Percentiles rank a stretch among this genome's conserved stretches.
phyloP scores from a whole-genome alignment of 2,888 invertebrate species.

The Synanthedon tipuliformis region DNA sequence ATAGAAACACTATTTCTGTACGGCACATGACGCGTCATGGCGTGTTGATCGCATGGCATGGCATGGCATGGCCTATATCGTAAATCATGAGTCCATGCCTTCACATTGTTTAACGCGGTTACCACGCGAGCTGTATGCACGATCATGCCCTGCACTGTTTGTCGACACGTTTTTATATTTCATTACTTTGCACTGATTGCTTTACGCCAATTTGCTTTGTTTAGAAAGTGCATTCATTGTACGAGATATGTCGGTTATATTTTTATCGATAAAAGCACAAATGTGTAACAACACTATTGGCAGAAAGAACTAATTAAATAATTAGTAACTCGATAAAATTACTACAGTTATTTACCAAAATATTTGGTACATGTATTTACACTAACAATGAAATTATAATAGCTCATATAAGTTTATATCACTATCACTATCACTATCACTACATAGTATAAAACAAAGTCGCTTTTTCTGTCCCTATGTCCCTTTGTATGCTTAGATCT shows the following conservation, averaged over 20 bases:
- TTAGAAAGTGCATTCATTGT: not conserved
- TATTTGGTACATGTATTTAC: no score
- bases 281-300: no score
- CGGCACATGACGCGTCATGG: not conserved
- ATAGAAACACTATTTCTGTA: conserved; percentile 1
- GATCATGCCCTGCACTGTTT: conserved; percentile 3
- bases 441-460: no score
- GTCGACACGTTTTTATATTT: conserved; percentile 4
- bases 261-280: no score
- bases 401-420: no score
- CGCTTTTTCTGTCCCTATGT: no score
- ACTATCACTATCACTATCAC: no score
- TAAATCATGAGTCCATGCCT: conserved; percentile 30
- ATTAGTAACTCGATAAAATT: no score
- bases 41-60: conserved; percentile 7
- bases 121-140: conserved; percentile 24
- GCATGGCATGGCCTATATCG: conserved; percentile 15
- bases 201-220: not conserved
- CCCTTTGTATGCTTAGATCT: no score
- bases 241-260: not conserved
- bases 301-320: no score
- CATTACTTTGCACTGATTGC: not conserved
- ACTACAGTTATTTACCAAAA: no score
- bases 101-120: conserved; percentile 34
- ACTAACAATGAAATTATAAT: no score